Evolutionary conservation across 2,888 invertebrate genomes (phyloP).

Genomic region (Leptopilina myrica): DNA sequence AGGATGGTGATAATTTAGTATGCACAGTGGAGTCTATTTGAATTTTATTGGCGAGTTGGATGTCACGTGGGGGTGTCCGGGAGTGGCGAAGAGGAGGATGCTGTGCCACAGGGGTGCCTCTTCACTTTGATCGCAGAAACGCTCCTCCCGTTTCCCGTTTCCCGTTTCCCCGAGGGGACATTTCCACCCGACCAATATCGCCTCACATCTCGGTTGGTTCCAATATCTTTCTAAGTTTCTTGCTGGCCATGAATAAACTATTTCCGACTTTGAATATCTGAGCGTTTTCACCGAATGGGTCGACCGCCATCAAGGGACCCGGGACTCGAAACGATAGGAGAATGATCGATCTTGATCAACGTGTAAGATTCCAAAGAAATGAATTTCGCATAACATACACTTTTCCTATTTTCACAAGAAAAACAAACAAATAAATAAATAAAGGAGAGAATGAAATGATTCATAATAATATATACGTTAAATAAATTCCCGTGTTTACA

Average conservation of each 20-base stretch:
- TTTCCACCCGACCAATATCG: conserved; percentile 75
- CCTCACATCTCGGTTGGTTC: conserved; percentile 70
- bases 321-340: conserved; percentile 40
- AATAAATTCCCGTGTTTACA: background rate
- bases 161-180: conserved; percentile 76
- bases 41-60: conserved; percentile 75
- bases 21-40: conserved; percentile 76
- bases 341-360: conserved; percentile 49
- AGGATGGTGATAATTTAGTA: conserved; percentile 76
- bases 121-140: conserved; percentile 72
- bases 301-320: conserved; percentile 66
- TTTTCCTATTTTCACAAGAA: background rate
- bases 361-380: conserved; percentile 23
- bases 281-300: conserved; percentile 69
- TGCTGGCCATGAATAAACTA: conserved; percentile 77
- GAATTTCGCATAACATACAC: background rate
- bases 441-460: background rate
- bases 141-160: conserved; percentile 72
- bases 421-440: background rate
- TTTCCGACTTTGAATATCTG: conserved; percentile 76
- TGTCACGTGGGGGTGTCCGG: conserved; percentile 68
- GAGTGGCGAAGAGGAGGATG: conserved; percentile 58
- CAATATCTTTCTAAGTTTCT: conserved; percentile 75
- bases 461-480: background rate
- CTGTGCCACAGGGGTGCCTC: conserved; percentile 67